Percentiles rank a stretch among this genome's conserved stretches.
phyloP scores from a whole-genome alignment of 2,113 vertebrate species.

The Platysternon megacephalum region DNA sequence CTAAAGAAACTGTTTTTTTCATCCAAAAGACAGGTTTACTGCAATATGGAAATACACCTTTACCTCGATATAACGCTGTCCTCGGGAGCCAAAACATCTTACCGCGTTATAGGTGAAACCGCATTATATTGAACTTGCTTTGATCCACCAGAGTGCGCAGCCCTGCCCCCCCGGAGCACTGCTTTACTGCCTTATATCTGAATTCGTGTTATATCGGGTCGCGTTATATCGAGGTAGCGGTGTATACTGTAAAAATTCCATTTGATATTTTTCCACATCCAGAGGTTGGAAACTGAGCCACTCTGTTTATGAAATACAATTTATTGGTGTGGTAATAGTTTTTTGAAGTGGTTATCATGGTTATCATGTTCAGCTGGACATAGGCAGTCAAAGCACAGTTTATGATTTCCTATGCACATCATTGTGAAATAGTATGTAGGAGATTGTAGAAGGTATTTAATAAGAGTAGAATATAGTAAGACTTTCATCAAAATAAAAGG shows the following conservation, averaged over 20 bases:
- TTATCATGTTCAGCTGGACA: slow-evolving; percentile 20
- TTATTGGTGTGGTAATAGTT: slow-evolving; percentile 18
- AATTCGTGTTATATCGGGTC: no score
- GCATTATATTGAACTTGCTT: no score
- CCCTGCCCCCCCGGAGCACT: no score
- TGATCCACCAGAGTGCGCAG: no score
- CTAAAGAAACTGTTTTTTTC: fast-evolving
- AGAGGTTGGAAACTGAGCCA: neutral
- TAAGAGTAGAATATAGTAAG: slow-evolving; percentile 55
- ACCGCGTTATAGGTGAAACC: no score
- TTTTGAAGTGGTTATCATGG: neutral
- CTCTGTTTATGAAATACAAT: neutral
- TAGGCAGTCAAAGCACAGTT: slow-evolving; percentile 35
- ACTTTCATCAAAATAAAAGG: slow-evolving; percentile 63
- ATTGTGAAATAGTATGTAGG: slow-evolving; percentile 37
- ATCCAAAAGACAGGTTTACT: neutral
- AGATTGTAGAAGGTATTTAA: slow-evolving; percentile 29
- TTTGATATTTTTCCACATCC: neutral
- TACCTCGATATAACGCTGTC: no score
- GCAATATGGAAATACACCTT: neutral
- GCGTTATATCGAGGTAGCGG: no score
- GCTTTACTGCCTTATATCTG: no score
- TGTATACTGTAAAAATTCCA: neutral
- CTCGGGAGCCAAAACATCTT: no score
- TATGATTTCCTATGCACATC: neutral